Evolutionary conservation across 2,113 vertebrate species (phyloP).

Genomic region (Aspidoscelis tigris): DNA sequence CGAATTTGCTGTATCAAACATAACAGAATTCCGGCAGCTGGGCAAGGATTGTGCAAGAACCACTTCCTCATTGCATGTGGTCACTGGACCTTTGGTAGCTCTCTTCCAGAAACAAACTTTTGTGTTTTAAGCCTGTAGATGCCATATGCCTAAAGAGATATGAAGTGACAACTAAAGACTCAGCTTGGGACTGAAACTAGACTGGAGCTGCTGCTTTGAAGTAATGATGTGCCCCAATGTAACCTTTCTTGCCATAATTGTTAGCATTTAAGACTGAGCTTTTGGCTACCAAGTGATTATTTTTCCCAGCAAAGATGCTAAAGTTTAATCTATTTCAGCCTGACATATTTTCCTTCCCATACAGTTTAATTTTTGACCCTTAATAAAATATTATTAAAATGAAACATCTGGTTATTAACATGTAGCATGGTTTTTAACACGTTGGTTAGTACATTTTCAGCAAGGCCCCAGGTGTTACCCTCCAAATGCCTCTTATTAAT

Average conservation of each 20-base stretch:
- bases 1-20: background rate
- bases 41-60: background rate
- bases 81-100: background rate
- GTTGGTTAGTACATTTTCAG: conserved; percentile 7
- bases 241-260: no score
- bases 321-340: background rate
- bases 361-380: conserved; percentile 5
- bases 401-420: conserved; percentile 31
- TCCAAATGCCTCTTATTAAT: conserved; percentile 25
- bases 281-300: background rate
- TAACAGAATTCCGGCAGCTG: background rate
- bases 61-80: background rate
- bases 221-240: background rate
- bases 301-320: background rate
- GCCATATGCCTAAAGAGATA: background rate
- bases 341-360: background rate
- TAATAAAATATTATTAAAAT: conserved; percentile 39
- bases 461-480: conserved; percentile 19
- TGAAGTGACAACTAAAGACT: background rate
- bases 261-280: background rate
- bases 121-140: no score
- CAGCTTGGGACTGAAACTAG: background rate
- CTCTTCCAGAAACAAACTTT: background rate
- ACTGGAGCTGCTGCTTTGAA: no score
- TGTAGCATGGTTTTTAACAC: conserved; percentile 11